A percentile compares a stretch with the other conserved stretches of the same genome.
phyloP scores from a whole-genome alignment of 2,888 invertebrate genomes.

The Aelia acuminata region DNA sequence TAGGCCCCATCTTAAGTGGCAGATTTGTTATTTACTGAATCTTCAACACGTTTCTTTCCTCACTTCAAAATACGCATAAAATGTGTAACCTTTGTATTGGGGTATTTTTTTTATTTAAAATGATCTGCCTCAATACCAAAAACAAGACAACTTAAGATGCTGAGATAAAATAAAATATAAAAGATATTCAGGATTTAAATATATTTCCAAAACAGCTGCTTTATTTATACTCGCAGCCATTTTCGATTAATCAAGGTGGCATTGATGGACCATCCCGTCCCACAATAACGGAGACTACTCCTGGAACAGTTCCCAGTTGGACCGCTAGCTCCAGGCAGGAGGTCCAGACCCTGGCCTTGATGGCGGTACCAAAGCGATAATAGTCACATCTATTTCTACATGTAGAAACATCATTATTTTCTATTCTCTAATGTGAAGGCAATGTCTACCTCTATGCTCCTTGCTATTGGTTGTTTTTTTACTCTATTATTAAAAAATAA shows the following conservation, averaged over 20 bases:
- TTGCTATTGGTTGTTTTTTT: neutral
- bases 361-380: neutral
- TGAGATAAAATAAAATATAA: too few relatives aligned
- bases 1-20: too few relatives aligned
- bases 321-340: neutral
- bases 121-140: too few relatives aligned
- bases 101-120: too few relatives aligned
- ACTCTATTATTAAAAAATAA: neutral
- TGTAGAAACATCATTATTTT: neutral
- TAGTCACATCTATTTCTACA: neutral
- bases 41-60: too few relatives aligned
- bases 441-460: neutral
- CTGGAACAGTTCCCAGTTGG: neutral
- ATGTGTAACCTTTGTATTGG: too few relatives aligned
- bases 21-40: too few relatives aligned
- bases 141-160: too few relatives aligned
- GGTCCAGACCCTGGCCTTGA: conserved; percentile 7
- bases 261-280: neutral
- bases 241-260: neutral
- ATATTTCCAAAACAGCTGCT: neutral
- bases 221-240: neutral
- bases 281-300: neutral
- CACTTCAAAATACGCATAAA: too few relatives aligned
- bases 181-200: neutral
- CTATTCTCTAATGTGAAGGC: neutral